Evolutionary conservation across 2,113 vertebrate species (phyloP).

Genomic region (Plecotus auritus): DNA sequence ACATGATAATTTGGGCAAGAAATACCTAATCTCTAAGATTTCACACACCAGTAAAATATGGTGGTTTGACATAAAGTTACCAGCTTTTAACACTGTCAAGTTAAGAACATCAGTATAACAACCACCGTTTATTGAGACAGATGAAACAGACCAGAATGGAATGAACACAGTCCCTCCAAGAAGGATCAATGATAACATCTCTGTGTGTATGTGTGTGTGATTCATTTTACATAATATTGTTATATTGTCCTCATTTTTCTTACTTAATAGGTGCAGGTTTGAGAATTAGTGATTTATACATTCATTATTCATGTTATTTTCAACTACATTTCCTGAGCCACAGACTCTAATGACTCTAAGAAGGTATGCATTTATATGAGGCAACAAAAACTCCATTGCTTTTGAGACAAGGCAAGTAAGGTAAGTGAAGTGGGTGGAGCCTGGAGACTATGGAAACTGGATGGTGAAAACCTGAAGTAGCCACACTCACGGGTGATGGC

Average conservation of each 20-base stretch:
- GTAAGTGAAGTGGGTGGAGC: fast-evolving
- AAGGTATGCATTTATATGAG: background rate
- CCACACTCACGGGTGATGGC: fast-evolving
- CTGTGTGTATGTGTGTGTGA: background rate
- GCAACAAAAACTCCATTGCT: background rate
- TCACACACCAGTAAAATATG: background rate
- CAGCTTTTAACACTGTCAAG: background rate
- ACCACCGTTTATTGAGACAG: background rate
- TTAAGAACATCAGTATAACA: background rate
- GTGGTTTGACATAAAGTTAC: background rate
- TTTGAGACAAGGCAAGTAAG: background rate
- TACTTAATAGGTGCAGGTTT: background rate
- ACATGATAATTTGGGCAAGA: background rate
- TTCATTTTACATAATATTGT: background rate
- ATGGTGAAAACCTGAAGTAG: background rate
- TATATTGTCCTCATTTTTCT: background rate
- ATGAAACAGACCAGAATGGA: background rate
- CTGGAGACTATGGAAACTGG: fast-evolving
- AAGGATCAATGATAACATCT: background rate
- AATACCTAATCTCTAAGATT: background rate
- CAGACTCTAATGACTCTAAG: background rate
- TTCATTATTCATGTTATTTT: background rate
- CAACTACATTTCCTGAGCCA: background rate
- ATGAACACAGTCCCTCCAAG: background rate
- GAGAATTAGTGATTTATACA: background rate